Conservation (phyloP, 2,113 vertebrate genomes). For the Pardalotus punctatus region DNA sequence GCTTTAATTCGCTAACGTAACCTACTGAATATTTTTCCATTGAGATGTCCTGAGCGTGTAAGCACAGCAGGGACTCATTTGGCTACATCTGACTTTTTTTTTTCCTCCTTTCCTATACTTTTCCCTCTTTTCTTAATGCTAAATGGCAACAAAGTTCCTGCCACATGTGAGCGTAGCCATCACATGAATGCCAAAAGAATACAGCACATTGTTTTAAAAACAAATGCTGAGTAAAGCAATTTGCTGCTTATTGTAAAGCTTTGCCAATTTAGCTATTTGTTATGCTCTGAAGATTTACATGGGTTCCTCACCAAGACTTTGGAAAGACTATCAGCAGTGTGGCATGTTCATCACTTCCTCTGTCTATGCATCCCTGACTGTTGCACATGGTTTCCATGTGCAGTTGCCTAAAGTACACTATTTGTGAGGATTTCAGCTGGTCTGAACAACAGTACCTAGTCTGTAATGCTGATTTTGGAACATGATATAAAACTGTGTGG, state of each 20-base stretch:
- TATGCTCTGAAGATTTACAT: background rate
- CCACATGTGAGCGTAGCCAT: background rate
- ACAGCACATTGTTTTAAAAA: background rate
- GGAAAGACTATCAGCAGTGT: background rate
- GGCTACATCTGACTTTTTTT: background rate
- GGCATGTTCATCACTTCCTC: background rate
- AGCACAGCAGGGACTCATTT: background rate
- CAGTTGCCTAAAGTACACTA: background rate
- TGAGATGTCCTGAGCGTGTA: background rate
- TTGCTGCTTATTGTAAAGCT: background rate
- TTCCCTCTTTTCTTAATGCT: background rate
- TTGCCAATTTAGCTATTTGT: background rate
- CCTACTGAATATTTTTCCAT: background rate
- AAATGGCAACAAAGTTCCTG: background rate
- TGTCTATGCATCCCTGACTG: background rate
- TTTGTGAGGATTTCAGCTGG: background rate
- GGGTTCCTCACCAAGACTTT: background rate
- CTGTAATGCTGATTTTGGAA: background rate
- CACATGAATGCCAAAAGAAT: background rate
- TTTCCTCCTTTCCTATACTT: background rate
- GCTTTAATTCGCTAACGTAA: background rate
- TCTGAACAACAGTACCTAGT: background rate
- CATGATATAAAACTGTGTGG: background rate
- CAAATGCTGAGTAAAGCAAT: background rate
- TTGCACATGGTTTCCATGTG: background rate